A percentile compares a stretch with the other conserved stretches of the same genome.
Evolutionary conservation across 2,797 vertebrate species (phyloP).

Genomic region (Silurus lanzhouensis): DNA sequence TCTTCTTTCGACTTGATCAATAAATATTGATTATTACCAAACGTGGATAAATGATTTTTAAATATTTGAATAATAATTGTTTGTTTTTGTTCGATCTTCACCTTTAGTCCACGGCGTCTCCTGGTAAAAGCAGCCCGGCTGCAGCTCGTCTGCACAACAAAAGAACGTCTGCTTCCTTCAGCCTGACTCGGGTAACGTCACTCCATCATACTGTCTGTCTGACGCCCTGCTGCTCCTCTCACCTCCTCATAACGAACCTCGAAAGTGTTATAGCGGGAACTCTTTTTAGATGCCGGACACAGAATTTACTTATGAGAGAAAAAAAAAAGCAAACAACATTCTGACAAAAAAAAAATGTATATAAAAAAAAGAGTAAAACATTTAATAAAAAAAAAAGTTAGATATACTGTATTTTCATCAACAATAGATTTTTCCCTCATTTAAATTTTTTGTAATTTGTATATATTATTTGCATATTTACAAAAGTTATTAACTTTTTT

Average conservation of each 20-base stretch:
- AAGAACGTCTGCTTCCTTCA: constrained; percentile 54
- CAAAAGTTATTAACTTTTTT: too few relatives aligned
- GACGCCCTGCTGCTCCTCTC: background rate
- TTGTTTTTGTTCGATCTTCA: background rate
- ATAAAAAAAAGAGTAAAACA: too few relatives aligned
- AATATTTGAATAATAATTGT: background rate
- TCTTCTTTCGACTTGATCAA: background rate
- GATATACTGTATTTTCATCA: too few relatives aligned
- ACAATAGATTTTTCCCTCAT: too few relatives aligned
- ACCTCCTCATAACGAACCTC: background rate
- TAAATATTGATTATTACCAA: background rate
- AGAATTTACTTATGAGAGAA: too few relatives aligned
- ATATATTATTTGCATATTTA: too few relatives aligned
- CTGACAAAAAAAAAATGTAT: too few relatives aligned
- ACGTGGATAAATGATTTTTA: background rate
- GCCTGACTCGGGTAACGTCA: constrained; percentile 62
- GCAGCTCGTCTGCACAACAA: constrained; percentile 42
- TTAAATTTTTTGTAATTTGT: too few relatives aligned
- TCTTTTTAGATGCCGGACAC: too few relatives aligned
- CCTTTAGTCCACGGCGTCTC: background rate
- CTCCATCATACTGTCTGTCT: background rate
- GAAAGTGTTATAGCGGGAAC: background rate
- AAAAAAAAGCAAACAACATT: too few relatives aligned
- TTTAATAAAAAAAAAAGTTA: too few relatives aligned
- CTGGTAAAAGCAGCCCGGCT: constrained; percentile 51